These are phyloP conservation scores for Hedychridium roseum DNA, from an alignment of 2,888 invertebrate genomes.

Conservation along the genomic window DNA sequence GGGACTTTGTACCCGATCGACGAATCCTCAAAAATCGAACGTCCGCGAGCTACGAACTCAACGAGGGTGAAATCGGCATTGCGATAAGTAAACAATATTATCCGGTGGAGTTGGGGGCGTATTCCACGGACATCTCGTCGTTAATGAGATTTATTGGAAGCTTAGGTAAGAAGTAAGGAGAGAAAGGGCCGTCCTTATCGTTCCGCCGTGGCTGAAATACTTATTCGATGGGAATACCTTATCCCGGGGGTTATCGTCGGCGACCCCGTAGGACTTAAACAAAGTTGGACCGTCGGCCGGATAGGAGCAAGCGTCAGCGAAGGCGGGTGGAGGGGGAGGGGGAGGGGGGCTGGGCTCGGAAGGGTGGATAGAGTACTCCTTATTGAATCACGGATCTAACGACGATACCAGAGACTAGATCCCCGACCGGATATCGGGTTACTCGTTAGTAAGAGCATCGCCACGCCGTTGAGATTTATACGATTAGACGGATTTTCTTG, in stretches of 20 bases:
- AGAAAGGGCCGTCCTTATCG: constrained; percentile 39
- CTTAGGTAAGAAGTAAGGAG: constrained; percentile 28
- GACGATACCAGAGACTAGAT: constrained; percentile 43
- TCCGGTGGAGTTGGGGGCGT: neutral
- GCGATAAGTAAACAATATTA: constrained; percentile 1
- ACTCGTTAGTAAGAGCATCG: constrained; percentile 40
- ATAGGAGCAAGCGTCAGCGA: constrained; percentile 11
- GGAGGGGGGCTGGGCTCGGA: constrained; percentile 4
- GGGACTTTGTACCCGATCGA: too few species aligned
- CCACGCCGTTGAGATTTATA: constrained; percentile 42
- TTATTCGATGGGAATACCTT: constrained; percentile 42
- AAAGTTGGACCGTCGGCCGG: constrained; percentile 36
- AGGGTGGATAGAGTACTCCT: constrained; percentile 28
- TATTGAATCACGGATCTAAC: constrained; percentile 50
- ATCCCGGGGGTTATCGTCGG: constrained; percentile 46
- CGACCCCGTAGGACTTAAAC: constrained; percentile 47
- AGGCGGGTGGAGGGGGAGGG: constrained; percentile 2
- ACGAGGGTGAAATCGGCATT: too few species aligned
- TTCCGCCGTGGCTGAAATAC: constrained; percentile 39
- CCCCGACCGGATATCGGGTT: constrained; percentile 45
- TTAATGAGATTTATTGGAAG: constrained; percentile 42
- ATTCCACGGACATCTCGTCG: constrained; percentile 16
- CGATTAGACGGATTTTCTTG: constrained; percentile 41
- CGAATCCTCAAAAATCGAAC: too few species aligned
- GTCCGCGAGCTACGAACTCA: too few species aligned